A percentile compares a stretch with the other conserved stretches of the same genome.
These are phyloP conservation scores for Thunnus albacares DNA, from an alignment of 2,797 vertebrate species.

Conservation along the genomic window DNA sequence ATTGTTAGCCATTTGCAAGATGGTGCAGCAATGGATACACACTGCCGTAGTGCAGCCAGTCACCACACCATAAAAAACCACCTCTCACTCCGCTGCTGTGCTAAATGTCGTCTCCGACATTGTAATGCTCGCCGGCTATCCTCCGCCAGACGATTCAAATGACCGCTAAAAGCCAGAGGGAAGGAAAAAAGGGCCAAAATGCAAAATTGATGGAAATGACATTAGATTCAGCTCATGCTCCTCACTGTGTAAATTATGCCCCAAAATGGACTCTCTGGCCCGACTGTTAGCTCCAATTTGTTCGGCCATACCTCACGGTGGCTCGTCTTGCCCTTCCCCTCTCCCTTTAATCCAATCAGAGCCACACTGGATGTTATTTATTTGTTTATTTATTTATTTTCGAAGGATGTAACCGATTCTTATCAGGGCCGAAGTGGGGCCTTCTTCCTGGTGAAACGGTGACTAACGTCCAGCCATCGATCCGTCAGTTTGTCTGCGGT, in stretches of 20 bases:
- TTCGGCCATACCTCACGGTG: constrained; percentile 79
- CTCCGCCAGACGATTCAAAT: constrained; percentile 71
- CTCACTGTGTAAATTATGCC: constrained; percentile 86
- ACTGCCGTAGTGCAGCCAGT: constrained; percentile 54
- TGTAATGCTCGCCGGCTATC: constrained; percentile 71
- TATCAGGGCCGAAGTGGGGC: constrained; percentile 80
- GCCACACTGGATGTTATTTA: constrained; percentile 85
- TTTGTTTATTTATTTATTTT: constrained; percentile 89
- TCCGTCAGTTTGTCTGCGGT: constrained; percentile 77
- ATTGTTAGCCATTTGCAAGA: constrained; percentile 74
- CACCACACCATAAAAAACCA: constrained; percentile 72
- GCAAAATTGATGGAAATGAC: constrained; percentile 85
- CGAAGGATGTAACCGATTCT: constrained; percentile 84
- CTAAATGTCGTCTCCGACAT: constrained; percentile 70
- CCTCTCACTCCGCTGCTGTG: constrained; percentile 68
- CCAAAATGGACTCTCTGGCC: constrained; percentile 83
- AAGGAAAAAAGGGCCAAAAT: constrained; percentile 70
- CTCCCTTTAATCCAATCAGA: constrained; percentile 85
- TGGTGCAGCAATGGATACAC: constrained; percentile 48
- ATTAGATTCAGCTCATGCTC: constrained; percentile 82
- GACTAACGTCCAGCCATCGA: constrained; percentile 85
- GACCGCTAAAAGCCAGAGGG: constrained; percentile 80
- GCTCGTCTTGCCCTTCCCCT: constrained; percentile 76
- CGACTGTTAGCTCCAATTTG: constrained; percentile 85
- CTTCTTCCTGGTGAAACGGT: constrained; percentile 84